These are phyloP conservation scores for Hipparchia semele DNA, from an alignment of 2,888 invertebrate genomes.

Conservation along the genomic window DNA sequence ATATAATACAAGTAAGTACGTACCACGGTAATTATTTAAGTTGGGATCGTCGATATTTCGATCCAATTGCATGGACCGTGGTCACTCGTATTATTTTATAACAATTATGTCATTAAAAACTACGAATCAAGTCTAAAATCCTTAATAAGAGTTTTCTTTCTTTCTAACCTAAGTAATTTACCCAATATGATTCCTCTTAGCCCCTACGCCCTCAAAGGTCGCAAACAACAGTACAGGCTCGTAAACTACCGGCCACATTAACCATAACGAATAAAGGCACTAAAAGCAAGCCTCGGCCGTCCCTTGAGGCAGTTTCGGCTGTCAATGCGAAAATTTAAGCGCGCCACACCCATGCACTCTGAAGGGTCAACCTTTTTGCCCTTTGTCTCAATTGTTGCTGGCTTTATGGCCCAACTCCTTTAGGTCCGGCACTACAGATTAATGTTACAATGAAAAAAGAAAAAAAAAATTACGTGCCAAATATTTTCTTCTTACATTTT, in stretches of 20 bases:
- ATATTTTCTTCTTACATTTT: background rate
- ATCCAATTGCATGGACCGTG: too few relatives aligned
- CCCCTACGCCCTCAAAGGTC: slow-evolving; percentile 58
- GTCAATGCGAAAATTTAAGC: slow-evolving; percentile 83
- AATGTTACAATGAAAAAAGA: slow-evolving; percentile 34
- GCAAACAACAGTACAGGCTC: slow-evolving; percentile 74
- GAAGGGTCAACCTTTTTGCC: slow-evolving; percentile 77
- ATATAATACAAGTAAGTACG: too few relatives aligned
- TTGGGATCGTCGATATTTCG: too few relatives aligned
- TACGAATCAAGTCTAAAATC: too few relatives aligned
- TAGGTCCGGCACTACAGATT: slow-evolving; percentile 46
- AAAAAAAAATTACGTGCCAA: slow-evolving; percentile 11
- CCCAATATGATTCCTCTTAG: slow-evolving; percentile 10
- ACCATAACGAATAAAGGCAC: slow-evolving; percentile 82
- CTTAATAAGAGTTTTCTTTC: background rate
- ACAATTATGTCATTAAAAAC: too few relatives aligned
- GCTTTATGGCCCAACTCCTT: slow-evolving; percentile 46
- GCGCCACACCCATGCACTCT: slow-evolving; percentile 81
- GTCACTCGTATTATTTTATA: too few relatives aligned
- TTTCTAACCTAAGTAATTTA: background rate
- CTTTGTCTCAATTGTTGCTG: slow-evolving; percentile 77
- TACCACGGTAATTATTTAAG: too few relatives aligned
- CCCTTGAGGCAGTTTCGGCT: slow-evolving; percentile 81
- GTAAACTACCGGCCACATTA: slow-evolving; percentile 80
- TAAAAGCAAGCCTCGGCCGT: slow-evolving; percentile 76